Conservation (phyloP, 2,113 vertebrate species). For the Crypturellus undulatus region DNA sequence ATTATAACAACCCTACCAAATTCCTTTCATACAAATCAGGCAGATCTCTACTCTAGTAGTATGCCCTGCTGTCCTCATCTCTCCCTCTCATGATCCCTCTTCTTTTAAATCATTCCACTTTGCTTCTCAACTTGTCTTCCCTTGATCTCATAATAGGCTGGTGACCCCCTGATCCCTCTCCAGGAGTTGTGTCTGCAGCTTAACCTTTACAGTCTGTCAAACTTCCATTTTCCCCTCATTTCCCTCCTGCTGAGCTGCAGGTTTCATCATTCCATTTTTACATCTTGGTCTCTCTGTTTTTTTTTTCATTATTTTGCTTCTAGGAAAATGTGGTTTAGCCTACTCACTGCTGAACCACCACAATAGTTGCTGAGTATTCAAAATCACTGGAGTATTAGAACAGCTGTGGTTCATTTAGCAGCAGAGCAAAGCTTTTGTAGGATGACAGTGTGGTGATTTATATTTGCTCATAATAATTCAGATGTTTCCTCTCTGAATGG, state of each 20-base stretch:
- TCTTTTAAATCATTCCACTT: not conserved
- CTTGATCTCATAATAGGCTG: conserved; percentile 15
- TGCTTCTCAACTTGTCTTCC: not conserved
- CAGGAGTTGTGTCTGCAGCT: not conserved
- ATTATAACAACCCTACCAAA: not conserved
- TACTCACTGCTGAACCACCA: not conserved
- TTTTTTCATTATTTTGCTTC: not conserved
- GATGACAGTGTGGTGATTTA: fast-evolving
- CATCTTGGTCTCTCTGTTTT: not conserved
- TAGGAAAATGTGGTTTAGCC: not conserved
- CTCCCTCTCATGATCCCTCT: not conserved
- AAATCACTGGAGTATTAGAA: conserved; percentile 1
- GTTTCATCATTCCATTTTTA: not conserved
- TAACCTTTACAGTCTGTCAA: not conserved
- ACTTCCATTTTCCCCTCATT: not conserved
- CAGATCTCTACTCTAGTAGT: not conserved
- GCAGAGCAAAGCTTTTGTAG: not conserved
- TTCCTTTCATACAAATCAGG: not conserved
- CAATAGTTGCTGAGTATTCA: not conserved
- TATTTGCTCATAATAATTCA: not conserved
- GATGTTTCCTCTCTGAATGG: not conserved
- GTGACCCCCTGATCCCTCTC: not conserved
- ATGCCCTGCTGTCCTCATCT: not conserved
- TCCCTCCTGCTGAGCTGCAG: not conserved
- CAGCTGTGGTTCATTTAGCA: not conserved